Evolutionary conservation across 2,113 vertebrate species (phyloP).

Genomic region (Hassar affinis): DNA sequence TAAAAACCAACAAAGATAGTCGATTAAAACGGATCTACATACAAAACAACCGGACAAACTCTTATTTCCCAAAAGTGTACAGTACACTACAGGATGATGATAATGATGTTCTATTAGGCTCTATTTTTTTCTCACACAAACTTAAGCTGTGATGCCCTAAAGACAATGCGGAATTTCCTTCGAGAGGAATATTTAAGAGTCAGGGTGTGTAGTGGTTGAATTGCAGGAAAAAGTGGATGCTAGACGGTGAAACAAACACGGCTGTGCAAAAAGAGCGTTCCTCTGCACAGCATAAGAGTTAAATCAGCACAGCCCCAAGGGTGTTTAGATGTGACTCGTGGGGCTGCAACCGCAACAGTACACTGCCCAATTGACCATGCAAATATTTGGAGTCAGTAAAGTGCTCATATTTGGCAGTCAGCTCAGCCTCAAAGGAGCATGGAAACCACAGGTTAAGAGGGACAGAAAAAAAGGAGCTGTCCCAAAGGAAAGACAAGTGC

Average conservation of each 20-base stretch:
- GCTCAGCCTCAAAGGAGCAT: conserved; percentile 59
- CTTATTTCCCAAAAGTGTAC: background rate
- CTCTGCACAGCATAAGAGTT: conserved; percentile 42
- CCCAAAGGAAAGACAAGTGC: conserved; percentile 64
- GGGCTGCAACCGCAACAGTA: conserved; percentile 60
- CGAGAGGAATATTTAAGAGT: no score
- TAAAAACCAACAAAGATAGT: background rate
- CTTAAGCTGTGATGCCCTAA: background rate
- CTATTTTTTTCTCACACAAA: background rate
- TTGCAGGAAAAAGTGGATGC: background rate
- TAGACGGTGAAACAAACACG: background rate
- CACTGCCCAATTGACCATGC: conserved; percentile 67
- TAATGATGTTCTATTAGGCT: background rate
- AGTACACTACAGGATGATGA: background rate
- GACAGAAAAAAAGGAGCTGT: conserved; percentile 53
- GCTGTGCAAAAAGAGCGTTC: background rate
- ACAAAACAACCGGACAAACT: background rate
- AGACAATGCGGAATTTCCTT: background rate
- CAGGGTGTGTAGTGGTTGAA: background rate
- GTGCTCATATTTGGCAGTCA: conserved; percentile 66
- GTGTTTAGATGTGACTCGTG: conserved; percentile 64
- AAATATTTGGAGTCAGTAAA: conserved; percentile 70
- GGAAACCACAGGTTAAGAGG: conserved; percentile 67
- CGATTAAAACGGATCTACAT: background rate
- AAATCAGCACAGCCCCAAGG: conserved; percentile 58